Evolutionary conservation across 2,113 vertebrate genomes (phyloP).

Genomic region (Paramisgurnus dabryanus): DNA sequence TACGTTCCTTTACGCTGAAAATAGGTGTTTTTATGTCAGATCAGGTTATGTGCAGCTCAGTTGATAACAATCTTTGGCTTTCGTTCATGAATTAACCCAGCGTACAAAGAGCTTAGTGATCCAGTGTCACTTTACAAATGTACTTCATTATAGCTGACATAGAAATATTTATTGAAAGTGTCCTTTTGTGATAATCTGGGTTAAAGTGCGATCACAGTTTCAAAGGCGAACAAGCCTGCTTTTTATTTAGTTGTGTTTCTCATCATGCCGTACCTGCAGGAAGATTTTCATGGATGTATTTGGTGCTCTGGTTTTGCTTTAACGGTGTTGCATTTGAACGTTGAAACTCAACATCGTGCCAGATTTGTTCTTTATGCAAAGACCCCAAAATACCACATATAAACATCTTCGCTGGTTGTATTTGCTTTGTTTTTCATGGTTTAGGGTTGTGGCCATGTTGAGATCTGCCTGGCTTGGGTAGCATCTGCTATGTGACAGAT

Average conservation of each 20-base stretch:
- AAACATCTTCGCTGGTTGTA: no score
- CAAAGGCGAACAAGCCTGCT: not conserved
- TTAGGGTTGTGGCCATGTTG: no score
- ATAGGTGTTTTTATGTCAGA: constrained; percentile 34
- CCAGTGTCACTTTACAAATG: constrained; percentile 14
- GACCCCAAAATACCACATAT: no score
- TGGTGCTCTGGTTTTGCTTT: no score
- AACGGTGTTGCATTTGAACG: no score
- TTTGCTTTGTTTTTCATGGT: no score
- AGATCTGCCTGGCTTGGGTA: no score
- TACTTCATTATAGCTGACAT: constrained; percentile 5
- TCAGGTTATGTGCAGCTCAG: constrained; percentile 38
- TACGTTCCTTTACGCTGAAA: not conserved
- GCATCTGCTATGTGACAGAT: no score
- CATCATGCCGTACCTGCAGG: not conserved
- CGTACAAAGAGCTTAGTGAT: constrained; percentile 34
- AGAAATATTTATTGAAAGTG: not conserved
- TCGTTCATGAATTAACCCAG: constrained; percentile 13
- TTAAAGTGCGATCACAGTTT: not conserved
- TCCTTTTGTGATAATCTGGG: not conserved
- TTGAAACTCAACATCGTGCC: no score
- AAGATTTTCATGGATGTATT: not conserved
- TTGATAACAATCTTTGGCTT: constrained; percentile 25
- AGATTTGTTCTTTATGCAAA: no score
- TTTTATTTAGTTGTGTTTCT: constrained; percentile 2